Conservation (phyloP, 1,140 invertebrate species). For the Harpegnathos saltator region DNA sequence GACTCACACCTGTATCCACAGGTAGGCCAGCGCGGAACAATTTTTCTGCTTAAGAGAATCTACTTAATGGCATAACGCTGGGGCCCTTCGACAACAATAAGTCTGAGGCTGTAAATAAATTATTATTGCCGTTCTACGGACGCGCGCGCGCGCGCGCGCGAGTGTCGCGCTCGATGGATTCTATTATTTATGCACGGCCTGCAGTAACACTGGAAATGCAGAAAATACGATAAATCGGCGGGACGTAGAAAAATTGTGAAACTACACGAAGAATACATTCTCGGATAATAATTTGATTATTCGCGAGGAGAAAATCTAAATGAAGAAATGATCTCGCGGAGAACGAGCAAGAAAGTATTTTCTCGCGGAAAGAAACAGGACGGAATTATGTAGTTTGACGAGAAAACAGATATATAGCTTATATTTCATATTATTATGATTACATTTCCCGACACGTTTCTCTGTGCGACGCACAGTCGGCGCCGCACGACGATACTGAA, state of each 20-base stretch:
- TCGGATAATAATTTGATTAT: conserved; percentile 1
- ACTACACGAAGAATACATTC: neutral
- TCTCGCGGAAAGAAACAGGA: neutral
- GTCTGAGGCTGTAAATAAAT: conserved; percentile 69
- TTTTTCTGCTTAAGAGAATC: conserved; percentile 70
- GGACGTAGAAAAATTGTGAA: neutral
- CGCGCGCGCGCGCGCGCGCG: conserved; percentile 56
- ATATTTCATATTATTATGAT: neutral
- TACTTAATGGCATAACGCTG: conserved; percentile 65
- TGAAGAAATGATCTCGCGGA: neutral
- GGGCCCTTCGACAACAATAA: conserved; percentile 62
- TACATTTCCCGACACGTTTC: neutral
- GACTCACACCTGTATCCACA: conserved; percentile 83
- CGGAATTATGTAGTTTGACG: neutral
- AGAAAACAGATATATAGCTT: neutral
- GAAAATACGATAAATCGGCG: conserved; percentile 4
- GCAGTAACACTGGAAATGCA: neutral
- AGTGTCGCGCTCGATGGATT: conserved; percentile 38
- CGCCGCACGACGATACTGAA: neutral
- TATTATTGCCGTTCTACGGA: conserved; percentile 60
- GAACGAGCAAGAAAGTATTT: neutral
- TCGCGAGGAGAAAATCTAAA: neutral
- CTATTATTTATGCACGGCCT: neutral
- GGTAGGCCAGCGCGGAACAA: conserved; percentile 67
- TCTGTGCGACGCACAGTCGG: neutral